Conservation (phyloP, 2,888 invertebrate genomes). For the Leptarthrus brevirostris region DNA sequence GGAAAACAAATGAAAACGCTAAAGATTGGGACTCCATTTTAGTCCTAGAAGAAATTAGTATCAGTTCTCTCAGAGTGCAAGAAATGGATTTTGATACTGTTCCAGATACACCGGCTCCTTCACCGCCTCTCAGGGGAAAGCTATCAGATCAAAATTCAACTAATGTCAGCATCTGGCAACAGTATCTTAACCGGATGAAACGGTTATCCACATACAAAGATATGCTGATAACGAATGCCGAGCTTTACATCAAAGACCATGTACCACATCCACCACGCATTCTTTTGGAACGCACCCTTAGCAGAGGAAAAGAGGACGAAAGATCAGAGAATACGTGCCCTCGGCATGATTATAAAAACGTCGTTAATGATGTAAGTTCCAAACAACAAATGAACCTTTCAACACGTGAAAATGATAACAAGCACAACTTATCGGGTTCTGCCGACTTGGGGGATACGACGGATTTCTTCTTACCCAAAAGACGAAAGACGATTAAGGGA, state of each 20-base stretch:
- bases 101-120: slow-evolving; percentile 69
- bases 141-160: slow-evolving; percentile 49
- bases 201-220: slow-evolving; percentile 63
- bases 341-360: slow-evolving; percentile 43
- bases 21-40: slow-evolving; percentile 21
- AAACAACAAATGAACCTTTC: too few species aligned
- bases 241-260: slow-evolving; percentile 69
- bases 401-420: neutral
- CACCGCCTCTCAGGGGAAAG: slow-evolving; percentile 38
- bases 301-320: slow-evolving; percentile 66
- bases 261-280: slow-evolving; percentile 68
- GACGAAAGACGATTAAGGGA: slow-evolving; percentile 72
- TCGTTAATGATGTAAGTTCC: too few species aligned
- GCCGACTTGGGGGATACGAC: slow-evolving; percentile 51
- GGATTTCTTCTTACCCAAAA: slow-evolving; percentile 66
- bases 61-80: slow-evolving; percentile 4
- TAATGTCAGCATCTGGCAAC: slow-evolving; percentile 57
- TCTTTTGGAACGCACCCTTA: slow-evolving; percentile 66
- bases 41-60: slow-evolving; percentile 32
- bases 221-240: slow-evolving; percentile 70
- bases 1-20: neutral
- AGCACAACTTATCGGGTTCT: neutral
- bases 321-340: slow-evolving; percentile 57
- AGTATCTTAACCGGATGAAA: slow-evolving; percentile 51
- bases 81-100: slow-evolving; percentile 59